Base-by-base conservation (phyloP, 2,888 invertebrate genomes). In the Pseudoips prasinana region DNA sequence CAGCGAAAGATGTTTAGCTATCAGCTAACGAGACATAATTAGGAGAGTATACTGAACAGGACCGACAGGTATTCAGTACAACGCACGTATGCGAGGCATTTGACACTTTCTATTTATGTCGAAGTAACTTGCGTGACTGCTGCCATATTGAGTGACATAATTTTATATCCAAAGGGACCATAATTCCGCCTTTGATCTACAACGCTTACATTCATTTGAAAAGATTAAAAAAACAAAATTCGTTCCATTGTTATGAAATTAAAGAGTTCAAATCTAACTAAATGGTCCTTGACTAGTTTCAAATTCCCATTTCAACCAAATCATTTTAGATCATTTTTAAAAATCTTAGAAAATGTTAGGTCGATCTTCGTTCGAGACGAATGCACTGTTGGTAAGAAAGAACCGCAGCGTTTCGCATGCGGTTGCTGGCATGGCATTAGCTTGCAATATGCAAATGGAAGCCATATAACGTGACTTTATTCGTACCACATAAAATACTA, bases 41-140 rank as follows among this genome's bases (percentile, higher is more conserved):
- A n/a, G n/a, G n/a, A n/a, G 44, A 53, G 53, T 51, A 50, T 54
- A 54, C 58, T 51, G 45, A 29, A 29, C 25, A 28, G 34, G 59
- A 64, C 63, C 54, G 60, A 67, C 63, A 58, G 64, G 64, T 69
- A 81, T 79, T 70, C 71, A 67, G 70, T 54, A 65, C 73, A 58
- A 55, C 55, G 46, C 49, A 67, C 62, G 63, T 65, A 68, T 71
- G 65, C 62, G 63, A 70, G 64, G 64, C 67, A 71, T 76, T 77
- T 75, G 68, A 78, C 78, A 83, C 85, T 85, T 83, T 85, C 83
- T 85, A 84, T 81, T 82, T 81, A 73, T 66, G 73, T 71, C 61
- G 55, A 51, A 62, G 63, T 64, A 66, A 52, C 52, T 48, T 52
- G 63, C 66, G 64, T 67, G 65, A 68, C 62, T 62, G 53, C 61